Evolutionary conservation across 2,113 vertebrate genomes (phyloP), one percentile per base, ranked within the genome.

Genomic region (Mesembrinibis cayennensis): DNA sequence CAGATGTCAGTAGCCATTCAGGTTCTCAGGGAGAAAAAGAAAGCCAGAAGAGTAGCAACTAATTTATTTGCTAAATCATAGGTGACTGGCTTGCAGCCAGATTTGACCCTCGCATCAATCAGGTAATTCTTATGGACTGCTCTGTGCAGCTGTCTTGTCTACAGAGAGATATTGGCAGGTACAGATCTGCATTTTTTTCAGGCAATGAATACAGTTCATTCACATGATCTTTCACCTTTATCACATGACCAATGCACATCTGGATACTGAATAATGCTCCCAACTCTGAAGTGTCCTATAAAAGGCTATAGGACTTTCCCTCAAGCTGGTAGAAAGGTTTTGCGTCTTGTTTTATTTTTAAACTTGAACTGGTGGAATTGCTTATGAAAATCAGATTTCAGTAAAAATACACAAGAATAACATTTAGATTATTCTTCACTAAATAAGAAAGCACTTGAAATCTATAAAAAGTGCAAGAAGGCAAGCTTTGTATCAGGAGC

Each of bases 101-200:
- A 61, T 32, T 17, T 53, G 38, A 44, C 56, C 56, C 18, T 71
- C 3, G 6, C 34, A 38, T 61, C 34, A 26, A 17, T 3, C 2
- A 0, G 10, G 18, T 55, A 72, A 47, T 38, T 47, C 49, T 63
- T 42, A 49, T 0, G 16, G 32, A 21, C 55, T 26, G 47, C 69
- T 44, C 38, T 25, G 38, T 18, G 32, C 38, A 49, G 59, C 40
- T 45, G 25, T 9, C 52, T 50, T 8, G 13, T 45, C 47, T 62
- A 29, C 18, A n/a, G 23, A 36, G 63, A 55, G 18, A 19, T 8
- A 79, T 2, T 16, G n/a, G 56, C 42, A 72, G n/a, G 42, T 11
- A 63, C 14, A 55, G 23, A 63, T 47, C 76, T 23, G 42, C 25
- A 17, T 25, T 72, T 80, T 3, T 36, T 17, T 26, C 69, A 52